Percentiles rank a stretch among this genome's conserved stretches.
These are phyloP conservation scores for Cosmorhoe ocellata DNA, from an alignment of 2,888 invertebrate genomes.

Conservation along the genomic window DNA sequence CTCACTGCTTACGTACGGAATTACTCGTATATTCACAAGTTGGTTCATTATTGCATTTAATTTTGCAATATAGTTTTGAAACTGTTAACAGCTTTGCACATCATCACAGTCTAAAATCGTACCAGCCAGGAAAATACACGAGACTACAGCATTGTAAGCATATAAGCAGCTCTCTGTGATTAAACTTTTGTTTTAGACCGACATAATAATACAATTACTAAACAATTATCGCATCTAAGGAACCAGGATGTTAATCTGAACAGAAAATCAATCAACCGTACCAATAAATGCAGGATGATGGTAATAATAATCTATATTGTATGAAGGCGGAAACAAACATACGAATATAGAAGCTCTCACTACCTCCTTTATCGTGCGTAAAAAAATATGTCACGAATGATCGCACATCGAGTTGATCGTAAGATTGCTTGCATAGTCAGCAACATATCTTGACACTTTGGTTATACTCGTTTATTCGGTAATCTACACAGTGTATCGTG, in stretches of 20 bases:
- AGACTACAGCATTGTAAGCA: no score
- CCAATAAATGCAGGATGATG: neutral
- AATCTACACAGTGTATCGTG: no score
- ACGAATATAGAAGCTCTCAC: neutral
- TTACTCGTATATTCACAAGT: constrained; percentile 14
- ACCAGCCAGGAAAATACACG: neutral
- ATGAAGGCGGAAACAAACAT: constrained; percentile 1
- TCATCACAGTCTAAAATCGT: neutral
- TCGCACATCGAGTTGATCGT: constrained; percentile 5
- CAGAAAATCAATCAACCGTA: neutral
- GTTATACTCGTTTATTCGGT: no score
- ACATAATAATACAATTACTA: no score
- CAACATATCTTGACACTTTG: neutral
- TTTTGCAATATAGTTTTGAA: constrained; percentile 46
- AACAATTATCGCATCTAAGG: no score
- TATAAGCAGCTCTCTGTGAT: no score
- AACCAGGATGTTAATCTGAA: no score
- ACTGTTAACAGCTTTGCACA: constrained; percentile 46
- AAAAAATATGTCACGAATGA: constrained; percentile 12
- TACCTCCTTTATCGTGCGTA: constrained; percentile 22
- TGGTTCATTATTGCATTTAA: constrained; percentile 28
- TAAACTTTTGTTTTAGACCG: no score
- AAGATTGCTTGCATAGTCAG: constrained; percentile 4
- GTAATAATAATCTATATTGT: neutral
- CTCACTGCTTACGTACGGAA: neutral